These are phyloP conservation scores for Arctopsyche grandis DNA, from an alignment of 1,140 invertebrate species.

Conservation along the genomic window DNA sequence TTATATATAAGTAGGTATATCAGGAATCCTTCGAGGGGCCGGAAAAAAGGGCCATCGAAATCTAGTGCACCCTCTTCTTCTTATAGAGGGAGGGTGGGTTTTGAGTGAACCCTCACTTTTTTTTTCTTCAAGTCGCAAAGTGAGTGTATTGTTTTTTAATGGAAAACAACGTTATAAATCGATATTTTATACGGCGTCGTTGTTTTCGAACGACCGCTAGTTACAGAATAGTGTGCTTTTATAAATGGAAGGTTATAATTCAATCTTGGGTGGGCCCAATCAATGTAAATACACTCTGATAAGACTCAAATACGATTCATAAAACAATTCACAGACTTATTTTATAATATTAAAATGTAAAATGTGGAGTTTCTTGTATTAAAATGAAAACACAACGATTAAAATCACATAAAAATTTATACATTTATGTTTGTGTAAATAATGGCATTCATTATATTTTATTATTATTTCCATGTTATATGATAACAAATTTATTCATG, in stretches of 20 bases:
- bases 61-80: constrained; percentile 33
- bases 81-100: background rate
- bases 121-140: constrained; percentile 27
- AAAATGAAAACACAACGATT: no score
- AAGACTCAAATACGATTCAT: no score
- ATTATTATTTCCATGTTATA: background rate
- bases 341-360: no score
- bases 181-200: constrained; percentile 12
- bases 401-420: no score
- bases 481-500: no score
- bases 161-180: constrained; percentile 39
- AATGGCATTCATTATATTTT: no score
- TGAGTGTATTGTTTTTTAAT: constrained; percentile 39
- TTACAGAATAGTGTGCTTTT: no score
- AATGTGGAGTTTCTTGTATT: no score
- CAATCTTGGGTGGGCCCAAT: background rate
- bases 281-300: no score
- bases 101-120: background rate
- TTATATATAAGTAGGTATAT: constrained; percentile 37
- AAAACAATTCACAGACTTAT: no score
- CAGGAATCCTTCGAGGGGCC: constrained; percentile 33
- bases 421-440: no score
- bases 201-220: background rate
- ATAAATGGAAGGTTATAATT: background rate
- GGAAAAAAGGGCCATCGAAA: constrained; percentile 37